Evolutionary conservation across 1,140 invertebrate species (phyloP).

Genomic region (Ectropis grisescens): DNA sequence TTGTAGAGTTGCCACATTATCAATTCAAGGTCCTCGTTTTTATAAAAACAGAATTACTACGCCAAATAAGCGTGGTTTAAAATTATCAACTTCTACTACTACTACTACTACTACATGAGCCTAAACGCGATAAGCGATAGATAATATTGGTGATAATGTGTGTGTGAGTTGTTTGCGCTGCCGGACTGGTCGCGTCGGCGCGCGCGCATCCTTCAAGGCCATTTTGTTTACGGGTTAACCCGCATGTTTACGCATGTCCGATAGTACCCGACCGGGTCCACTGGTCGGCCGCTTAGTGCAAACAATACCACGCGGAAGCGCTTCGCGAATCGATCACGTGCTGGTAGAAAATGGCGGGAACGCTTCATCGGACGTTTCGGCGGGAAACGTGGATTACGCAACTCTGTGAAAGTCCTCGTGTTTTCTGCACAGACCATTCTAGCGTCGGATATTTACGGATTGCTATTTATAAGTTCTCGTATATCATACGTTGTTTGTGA

Average conservation of each 20-base stretch:
- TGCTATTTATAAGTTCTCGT: no score
- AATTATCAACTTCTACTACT: no score
- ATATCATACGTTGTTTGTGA: no score
- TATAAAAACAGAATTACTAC: no score
- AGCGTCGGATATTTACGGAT: conserved; percentile 1
- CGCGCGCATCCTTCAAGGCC: conserved; percentile 46
- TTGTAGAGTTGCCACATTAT: conserved; percentile 4
- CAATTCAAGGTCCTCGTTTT: conserved; percentile 6
- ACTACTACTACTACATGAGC: conserved; percentile 9
- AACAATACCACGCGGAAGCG: conserved; percentile 7
- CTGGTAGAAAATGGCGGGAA: conserved; percentile 53
- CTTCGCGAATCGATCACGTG: conserved; percentile 28
- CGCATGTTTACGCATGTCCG: conserved; percentile 41
- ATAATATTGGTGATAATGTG: conserved; percentile 31
- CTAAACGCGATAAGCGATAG: conserved; percentile 32
- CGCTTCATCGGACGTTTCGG: conserved; percentile 60
- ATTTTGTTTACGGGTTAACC: conserved; percentile 55
- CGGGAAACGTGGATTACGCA: conserved; percentile 52
- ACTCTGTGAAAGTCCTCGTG: conserved; percentile 52
- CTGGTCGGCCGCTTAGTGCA: conserved; percentile 9
- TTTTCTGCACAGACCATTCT: conserved; percentile 16
- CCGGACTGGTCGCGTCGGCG: conserved; percentile 23
- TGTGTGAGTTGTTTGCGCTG: conserved; percentile 30
- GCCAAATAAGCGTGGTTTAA: not conserved
- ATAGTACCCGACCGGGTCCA: conserved; percentile 25